Base-by-base conservation (phyloP, 2,888 invertebrate species). In the Cantharis rustica region DNA sequence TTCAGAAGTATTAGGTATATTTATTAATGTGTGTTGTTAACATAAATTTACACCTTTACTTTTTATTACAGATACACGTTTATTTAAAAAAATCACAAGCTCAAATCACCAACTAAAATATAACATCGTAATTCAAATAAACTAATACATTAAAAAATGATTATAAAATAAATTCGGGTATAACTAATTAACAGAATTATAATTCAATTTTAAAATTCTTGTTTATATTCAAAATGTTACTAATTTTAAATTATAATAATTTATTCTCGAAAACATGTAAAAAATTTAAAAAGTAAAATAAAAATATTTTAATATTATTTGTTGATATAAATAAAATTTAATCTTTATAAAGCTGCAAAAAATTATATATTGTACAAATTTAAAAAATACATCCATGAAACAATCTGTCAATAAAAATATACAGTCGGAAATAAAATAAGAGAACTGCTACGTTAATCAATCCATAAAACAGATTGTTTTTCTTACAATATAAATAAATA, bases 1-100 rank as follows among this genome's bases (percentile, higher is more conserved):
- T 23, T 23, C 23, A 66, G 64, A 66, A 66, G 17, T 66, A 66
- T 66, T 66, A 27, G 26, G 26, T 27, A 66, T 75, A 62, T 77
- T 77, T 77, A 77, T 77, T 77, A 74, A 77, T 72, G 72, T 75
- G 75, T 75, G 75, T 72, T 75, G 27, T 71, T 70, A 66, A 77
- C 66, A 47, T 75, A 72, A 77, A 77, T 69, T 47, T 72, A 77
- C 72, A 77, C 23, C 68, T 71, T 61, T 47, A 62, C 61, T 26
- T 23, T 61, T 23, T 71, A 61, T 72, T 66, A 77, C 63, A 77
- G 27, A 72, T 72, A 72, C 75, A 77, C 63, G 64, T 66, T 66
- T 66, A 69, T 70, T 71, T 72, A 68, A 69, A 71, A 68, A 64
- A 61, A 75, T 72, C 75, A 75, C 75, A 68, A 72, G 72, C 72